A percentile compares a stretch with the other conserved stretches of the same genome.
Conservation (phyloP, 1,140 invertebrate genomes). For the Dufourea novaeangliae region DNA sequence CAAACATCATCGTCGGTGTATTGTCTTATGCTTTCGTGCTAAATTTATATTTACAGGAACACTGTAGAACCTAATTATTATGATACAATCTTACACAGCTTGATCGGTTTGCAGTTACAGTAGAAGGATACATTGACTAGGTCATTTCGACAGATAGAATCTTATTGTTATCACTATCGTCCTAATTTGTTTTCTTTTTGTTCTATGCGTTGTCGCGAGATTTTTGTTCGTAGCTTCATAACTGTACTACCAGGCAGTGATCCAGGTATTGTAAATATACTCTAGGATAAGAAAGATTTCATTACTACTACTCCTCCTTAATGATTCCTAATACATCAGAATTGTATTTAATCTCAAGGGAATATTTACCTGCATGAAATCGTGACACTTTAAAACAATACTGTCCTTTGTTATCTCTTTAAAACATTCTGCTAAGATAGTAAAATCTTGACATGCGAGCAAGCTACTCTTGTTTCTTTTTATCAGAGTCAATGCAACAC, state of each 20-base stretch:
- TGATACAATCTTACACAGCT: constrained; percentile 52
- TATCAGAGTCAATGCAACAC: constrained; percentile 93
- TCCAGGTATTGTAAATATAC: constrained; percentile 90
- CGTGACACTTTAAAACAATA: constrained; percentile 89
- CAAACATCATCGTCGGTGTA: constrained; percentile 41
- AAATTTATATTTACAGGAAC: constrained; percentile 57
- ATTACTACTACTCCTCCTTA: constrained; percentile 32
- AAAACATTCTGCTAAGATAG: constrained; percentile 88
- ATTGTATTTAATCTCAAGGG: not conserved
- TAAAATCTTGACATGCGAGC: constrained; percentile 88
- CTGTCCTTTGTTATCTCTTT: constrained; percentile 89
- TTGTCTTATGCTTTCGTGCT: constrained; percentile 22
- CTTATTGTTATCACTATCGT: constrained; percentile 71
- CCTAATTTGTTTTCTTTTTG: constrained; percentile 71
- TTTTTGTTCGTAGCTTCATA: constrained; percentile 83
- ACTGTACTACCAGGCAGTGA: constrained; percentile 86
- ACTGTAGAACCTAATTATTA: constrained; percentile 47
- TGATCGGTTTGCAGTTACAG: constrained; percentile 44
- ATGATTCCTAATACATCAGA: not conserved
- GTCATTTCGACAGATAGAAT: constrained; percentile 55
- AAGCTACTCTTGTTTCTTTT: constrained; percentile 87
- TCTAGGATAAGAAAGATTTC: constrained; percentile 82
- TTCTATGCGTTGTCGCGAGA: constrained; percentile 82
- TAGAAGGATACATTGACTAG: constrained; percentile 72
- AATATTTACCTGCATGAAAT: constrained; percentile 90